Evolutionary conservation across 2,113 vertebrate genomes (phyloP).

Genomic region (human (Homo sapiens)): GRCh38 chr7:35624501-35625000

Average conservation of each 20-base stretch:
- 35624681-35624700: too few relatives aligned
- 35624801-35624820: not conserved
- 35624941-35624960: not conserved
- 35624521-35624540: not conserved
- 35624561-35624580: not conserved
- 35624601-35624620: not conserved
- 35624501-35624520: not conserved
- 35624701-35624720: not conserved
- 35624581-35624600: not conserved
- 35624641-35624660: not conserved
- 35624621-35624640: not conserved
- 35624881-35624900: not conserved
- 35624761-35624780: constrained; percentile 51
- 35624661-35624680: not conserved
- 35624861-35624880: not conserved
- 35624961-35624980: not conserved
- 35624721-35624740: accelerated
- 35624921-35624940: not conserved
- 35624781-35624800: not conserved
- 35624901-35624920: not conserved
- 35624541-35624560: not conserved
- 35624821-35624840: accelerated
- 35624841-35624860: not conserved
- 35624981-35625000: not conserved
- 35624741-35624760: not conserved